These are phyloP conservation scores for Hafferia zeledoni DNA, from an alignment of 2,797 vertebrate species.

Conservation along the genomic window DNA sequence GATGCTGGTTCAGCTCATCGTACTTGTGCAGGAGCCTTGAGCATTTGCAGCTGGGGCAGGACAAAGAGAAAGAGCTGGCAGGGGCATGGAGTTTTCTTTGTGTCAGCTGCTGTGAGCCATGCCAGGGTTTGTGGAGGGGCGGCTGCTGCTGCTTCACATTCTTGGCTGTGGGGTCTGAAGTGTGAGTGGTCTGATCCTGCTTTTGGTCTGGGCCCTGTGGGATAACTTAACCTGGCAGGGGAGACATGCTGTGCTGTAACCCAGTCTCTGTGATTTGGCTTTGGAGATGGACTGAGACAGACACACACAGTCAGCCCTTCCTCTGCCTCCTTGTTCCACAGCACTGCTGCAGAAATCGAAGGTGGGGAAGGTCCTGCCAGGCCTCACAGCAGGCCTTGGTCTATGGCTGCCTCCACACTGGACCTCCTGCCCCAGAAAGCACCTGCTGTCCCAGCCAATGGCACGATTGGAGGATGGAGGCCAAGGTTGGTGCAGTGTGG, in stretches of 20 bases:
- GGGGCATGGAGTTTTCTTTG: neutral
- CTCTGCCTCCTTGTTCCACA: neutral
- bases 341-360: neutral
- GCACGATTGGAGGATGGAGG: neutral
- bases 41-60: neutral
- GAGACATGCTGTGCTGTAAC: rapidly evolving
- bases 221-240: neutral
- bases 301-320: rapidly evolving
- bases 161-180: neutral
- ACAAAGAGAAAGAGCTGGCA: neutral
- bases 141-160: neutral
- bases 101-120: neutral
- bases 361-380: neutral
- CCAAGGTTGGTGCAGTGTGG: neutral
- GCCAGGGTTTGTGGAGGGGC: neutral
- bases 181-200: neutral
- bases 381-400: neutral
- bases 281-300: neutral
- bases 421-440: neutral
- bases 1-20: rapidly evolving
- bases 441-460: neutral
- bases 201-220: neutral
- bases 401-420: rapidly evolving
- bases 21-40: neutral
- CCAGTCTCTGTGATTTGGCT: neutral